phyloP scores from a whole-genome alignment of 2,113 vertebrate species.

The Trochalopteron elliotii region DNA sequence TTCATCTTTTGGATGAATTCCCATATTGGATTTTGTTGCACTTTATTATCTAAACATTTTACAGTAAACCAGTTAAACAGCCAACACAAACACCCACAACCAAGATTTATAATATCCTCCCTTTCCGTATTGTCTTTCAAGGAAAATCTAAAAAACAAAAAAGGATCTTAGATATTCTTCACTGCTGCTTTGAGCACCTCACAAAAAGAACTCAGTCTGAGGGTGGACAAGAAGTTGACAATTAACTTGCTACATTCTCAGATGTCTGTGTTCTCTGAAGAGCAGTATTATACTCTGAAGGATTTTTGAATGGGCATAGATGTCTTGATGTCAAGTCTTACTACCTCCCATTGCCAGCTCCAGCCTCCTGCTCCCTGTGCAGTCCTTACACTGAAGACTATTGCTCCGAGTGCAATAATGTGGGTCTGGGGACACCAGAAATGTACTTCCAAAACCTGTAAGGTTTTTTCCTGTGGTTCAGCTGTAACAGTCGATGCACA shows the following conservation, averaged over 20 bases:
- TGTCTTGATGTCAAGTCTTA: neutral
- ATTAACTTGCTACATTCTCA: neutral
- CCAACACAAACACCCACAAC: neutral
- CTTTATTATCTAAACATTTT: neutral
- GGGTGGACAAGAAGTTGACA: neutral
- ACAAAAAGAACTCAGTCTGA: neutral
- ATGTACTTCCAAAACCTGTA: neutral
- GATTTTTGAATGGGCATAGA: neutral
- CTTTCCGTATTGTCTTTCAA: neutral
- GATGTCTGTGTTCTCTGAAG: neutral
- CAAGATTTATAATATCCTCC: neutral
- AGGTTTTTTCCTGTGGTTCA: neutral
- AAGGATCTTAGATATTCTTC: neutral
- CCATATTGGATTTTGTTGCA: neutral
- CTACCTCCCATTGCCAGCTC: neutral
- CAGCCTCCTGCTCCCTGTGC: neutral
- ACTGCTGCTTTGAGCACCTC: neutral
- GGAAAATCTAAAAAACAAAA: neutral
- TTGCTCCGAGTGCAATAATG: accelerated
- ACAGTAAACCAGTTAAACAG: neutral
- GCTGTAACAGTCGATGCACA: neutral
- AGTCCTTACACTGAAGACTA: neutral
- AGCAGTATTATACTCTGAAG: neutral
- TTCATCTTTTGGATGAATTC: neutral
- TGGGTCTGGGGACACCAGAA: neutral